A percentile compares a stretch with the other conserved stretches of the same genome.
Conservation (phyloP, 2,888 invertebrate species). For the Orchesella flavescens region DNA sequence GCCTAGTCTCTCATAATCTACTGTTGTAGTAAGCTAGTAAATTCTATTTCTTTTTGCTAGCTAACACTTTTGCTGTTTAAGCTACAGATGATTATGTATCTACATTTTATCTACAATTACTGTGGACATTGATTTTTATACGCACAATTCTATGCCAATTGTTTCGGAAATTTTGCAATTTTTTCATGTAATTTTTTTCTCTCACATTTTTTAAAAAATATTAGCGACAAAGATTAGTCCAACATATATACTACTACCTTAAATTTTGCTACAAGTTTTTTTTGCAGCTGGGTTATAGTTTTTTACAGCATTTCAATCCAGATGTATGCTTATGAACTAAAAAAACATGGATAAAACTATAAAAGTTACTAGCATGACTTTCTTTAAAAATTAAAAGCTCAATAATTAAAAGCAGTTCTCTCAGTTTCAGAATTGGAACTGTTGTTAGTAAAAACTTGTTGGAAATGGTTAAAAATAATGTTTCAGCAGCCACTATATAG, state of each 20-base stretch:
- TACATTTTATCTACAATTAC: neutral
- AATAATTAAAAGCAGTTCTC: slow-evolving; percentile 28
- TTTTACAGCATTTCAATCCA: too few species aligned
- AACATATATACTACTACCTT: too few species aligned
- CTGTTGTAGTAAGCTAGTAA: too few species aligned
- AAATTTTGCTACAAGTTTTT: too few species aligned
- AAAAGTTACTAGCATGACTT: slow-evolving; percentile 36
- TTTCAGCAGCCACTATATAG: too few species aligned
- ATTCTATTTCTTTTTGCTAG: slow-evolving; percentile 3
- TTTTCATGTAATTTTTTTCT: too few species aligned
- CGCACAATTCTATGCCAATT: neutral
- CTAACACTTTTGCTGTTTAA: neutral
- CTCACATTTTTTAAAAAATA: too few species aligned
- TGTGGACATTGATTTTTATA: neutral
- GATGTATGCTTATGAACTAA: too few species aligned
- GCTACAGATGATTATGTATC: neutral
- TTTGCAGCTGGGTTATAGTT: too few species aligned
- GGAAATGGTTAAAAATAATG: neutral
- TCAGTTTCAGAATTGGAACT: neutral
- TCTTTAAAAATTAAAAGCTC: slow-evolving; percentile 51
- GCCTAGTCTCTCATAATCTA: too few species aligned
- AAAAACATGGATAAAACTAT: slow-evolving; percentile 14
- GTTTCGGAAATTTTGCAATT: too few species aligned
- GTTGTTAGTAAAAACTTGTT: neutral
- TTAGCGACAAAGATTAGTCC: too few species aligned